Evolutionary conservation across 2,888 invertebrate genomes (phyloP).

Genomic region (Periphyllus acericola): DNA sequence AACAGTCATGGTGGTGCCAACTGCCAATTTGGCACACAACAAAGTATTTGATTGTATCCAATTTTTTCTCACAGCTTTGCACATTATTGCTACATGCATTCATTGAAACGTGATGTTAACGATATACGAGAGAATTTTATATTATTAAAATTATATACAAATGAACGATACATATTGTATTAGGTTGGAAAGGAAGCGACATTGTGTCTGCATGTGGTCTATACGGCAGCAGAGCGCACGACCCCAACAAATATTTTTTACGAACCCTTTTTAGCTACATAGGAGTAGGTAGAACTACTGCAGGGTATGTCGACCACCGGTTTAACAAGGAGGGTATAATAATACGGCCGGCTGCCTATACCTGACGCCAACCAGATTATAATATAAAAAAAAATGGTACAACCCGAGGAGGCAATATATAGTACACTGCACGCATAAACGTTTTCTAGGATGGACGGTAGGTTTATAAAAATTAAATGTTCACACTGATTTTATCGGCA

Average conservation of each 20-base stretch:
- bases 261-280: slow-evolving; percentile 34
- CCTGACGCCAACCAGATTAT: slow-evolving; percentile 16
- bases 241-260: slow-evolving; percentile 40
- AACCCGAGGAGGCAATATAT: background rate
- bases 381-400: background rate
- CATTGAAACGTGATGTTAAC: background rate
- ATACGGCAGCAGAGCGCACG: background rate
- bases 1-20: slow-evolving; percentile 31
- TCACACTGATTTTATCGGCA: background rate
- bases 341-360: slow-evolving; percentile 33
- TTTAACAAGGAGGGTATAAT: slow-evolving; percentile 44
- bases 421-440: background rate
- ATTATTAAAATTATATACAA: background rate
- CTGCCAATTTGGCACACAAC: slow-evolving; percentile 54
- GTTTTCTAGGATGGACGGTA: background rate
- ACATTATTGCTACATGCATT: background rate
- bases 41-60: slow-evolving; percentile 40
- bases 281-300: background rate
- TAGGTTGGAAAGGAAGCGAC: background rate
- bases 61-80: slow-evolving; percentile 40
- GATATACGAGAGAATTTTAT: background rate
- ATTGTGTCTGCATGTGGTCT: slow-evolving; percentile 13
- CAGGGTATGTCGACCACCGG: slow-evolving; percentile 34
- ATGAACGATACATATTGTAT: slow-evolving; percentile 1
- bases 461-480: background rate